These are phyloP conservation scores for Perdita meconis DNA, from an alignment of 2,888 invertebrate genomes.

Conservation along the genomic window DNA sequence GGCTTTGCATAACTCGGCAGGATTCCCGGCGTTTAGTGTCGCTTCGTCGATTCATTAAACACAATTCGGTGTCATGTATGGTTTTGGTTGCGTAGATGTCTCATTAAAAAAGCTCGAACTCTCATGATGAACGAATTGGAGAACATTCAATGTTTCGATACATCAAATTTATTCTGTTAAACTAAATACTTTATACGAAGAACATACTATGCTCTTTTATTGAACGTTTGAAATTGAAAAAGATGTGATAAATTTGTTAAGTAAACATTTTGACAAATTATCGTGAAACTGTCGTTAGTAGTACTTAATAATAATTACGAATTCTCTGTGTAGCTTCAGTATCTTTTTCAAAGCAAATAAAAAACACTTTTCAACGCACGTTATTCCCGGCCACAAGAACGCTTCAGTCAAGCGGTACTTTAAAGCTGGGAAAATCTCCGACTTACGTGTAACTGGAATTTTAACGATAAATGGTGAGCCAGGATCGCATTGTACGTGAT, in stretches of 20 bases:
- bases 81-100: background rate
- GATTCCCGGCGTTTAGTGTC: conserved; percentile 30
- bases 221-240: too few species aligned
- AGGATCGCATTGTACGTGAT: conserved; percentile 20
- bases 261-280: background rate
- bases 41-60: conserved; percentile 26
- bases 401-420: conserved; percentile 8
- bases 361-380: conserved; percentile 11
- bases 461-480: conserved; percentile 31
- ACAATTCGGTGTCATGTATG: background rate
- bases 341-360: background rate
- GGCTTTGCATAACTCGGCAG: conserved; percentile 43
- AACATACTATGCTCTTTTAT: too few species aligned
- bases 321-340: background rate
- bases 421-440: conserved; percentile 16
- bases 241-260: too few species aligned
- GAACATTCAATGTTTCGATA: too few species aligned
- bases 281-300: background rate
- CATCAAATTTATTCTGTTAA: too few species aligned
- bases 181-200: too few species aligned
- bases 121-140: background rate
- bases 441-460: conserved; percentile 27
- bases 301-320: background rate
- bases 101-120: background rate
- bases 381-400: conserved; percentile 12